A percentile compares a stretch with the other conserved stretches of the same genome.
Evolutionary conservation across 2,888 invertebrate species (phyloP).

Genomic region (Himalopsyche kuldschensis): DNA sequence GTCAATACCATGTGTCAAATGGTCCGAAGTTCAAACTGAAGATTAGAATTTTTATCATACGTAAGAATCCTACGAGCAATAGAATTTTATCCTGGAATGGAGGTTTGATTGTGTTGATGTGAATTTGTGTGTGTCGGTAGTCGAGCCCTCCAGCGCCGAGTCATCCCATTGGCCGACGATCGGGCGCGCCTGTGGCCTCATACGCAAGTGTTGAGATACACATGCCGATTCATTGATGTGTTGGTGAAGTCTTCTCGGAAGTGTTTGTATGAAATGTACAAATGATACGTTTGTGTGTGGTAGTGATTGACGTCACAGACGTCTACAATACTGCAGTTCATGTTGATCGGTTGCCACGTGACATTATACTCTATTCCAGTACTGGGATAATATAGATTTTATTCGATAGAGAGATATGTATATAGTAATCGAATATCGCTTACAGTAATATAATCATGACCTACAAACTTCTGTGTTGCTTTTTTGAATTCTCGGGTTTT

Average conservation of each 20-base stretch:
- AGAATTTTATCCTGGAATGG: not conserved
- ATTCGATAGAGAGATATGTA: not conserved
- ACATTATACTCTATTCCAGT: not conserved
- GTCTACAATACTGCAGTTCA: conserved; percentile 12
- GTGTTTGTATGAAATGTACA: not conserved
- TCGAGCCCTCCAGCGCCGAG: conserved; percentile 31
- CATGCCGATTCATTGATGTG: not conserved
- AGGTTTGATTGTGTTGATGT: not conserved
- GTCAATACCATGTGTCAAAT: not conserved
- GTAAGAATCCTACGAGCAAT: not conserved
- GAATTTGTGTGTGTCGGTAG: conserved; percentile 17
- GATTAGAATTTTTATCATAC: not conserved
- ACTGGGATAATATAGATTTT: not conserved
- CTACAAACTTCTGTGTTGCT: too few relatives aligned
- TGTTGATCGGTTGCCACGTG: not conserved
- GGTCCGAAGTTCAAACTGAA: not conserved
- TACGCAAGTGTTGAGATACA: conserved; percentile 18
- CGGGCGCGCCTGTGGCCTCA: conserved; percentile 25
- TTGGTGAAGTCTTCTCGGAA: not conserved
- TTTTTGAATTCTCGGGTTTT: too few relatives aligned
- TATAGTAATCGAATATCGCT: too few relatives aligned
- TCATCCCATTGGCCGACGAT: conserved; percentile 25
- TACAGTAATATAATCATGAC: too few relatives aligned
- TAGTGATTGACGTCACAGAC: conserved; percentile 19
- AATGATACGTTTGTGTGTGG: not conserved